These are phyloP conservation scores for Aplocera efformata DNA, from an alignment of 2,888 invertebrate genomes.

Conservation along the genomic window DNA sequence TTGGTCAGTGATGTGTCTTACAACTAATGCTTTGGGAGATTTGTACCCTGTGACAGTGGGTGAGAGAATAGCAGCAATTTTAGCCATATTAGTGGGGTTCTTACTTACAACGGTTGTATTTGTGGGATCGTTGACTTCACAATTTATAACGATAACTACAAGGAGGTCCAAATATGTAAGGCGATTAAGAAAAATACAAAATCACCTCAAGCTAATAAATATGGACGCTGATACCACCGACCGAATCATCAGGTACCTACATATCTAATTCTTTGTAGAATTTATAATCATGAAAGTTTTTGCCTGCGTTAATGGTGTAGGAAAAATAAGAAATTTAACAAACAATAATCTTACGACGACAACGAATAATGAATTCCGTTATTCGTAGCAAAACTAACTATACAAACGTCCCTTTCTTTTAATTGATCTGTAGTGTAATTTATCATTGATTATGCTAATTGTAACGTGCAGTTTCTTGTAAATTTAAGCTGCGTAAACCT, in stretches of 20 bases:
- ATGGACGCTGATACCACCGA: constrained; percentile 61
- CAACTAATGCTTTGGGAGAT: constrained; percentile 71
- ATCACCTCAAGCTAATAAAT: constrained; percentile 64
- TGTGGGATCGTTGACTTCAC: constrained; percentile 74
- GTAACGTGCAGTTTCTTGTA: no score
- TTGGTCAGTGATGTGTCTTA: constrained; percentile 70
- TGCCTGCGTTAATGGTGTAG: no score
- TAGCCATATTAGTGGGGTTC: constrained; percentile 67
- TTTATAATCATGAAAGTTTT: no score
- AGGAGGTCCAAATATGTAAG: constrained; percentile 67
- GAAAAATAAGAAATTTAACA: no score
- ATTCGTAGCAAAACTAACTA: no score
- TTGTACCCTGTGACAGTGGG: constrained; percentile 65
- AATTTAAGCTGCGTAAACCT: no score
- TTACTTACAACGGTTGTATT: constrained; percentile 70
- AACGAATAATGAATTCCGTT: no score
- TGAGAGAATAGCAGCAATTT: constrained; percentile 60
- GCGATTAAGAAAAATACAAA: constrained; percentile 64
- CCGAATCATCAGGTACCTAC: constrained; percentile 67
- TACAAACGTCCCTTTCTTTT: no score
- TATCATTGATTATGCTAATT: no score
- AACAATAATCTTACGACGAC: no score
- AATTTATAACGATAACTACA: constrained; percentile 71
- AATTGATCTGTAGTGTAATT: no score
- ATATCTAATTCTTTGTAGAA: no score